Evolutionary conservation across 2,113 vertebrate genomes (phyloP).

Genomic region (Halcyon malimbica): DNA sequence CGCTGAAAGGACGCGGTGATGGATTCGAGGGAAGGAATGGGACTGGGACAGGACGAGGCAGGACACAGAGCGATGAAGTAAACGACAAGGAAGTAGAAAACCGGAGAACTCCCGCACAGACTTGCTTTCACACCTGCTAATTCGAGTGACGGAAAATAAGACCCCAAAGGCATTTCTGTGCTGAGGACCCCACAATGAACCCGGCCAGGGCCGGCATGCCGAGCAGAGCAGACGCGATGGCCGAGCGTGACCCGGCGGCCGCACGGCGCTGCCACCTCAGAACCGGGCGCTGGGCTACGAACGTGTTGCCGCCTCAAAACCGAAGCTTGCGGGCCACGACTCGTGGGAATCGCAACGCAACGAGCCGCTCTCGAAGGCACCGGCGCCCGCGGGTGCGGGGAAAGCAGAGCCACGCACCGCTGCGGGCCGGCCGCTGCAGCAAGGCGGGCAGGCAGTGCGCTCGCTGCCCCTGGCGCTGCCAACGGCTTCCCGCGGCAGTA

Average conservation of each 20-base stretch:
- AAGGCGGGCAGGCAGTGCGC: rapidly evolving
- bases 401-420: rapidly evolving
- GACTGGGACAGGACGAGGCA: background rate
- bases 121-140: background rate
- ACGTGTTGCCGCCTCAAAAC: no score
- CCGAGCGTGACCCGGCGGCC: rapidly evolving
- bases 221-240: background rate
- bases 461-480: rapidly evolving
- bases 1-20: background rate
- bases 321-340: rapidly evolving
- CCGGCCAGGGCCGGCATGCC: background rate
- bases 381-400: no score
- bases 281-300: background rate
- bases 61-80: background rate
- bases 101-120: background rate
- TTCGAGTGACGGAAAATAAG: background rate
- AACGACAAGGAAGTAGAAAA: background rate
- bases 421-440: background rate
- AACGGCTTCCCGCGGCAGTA: background rate
- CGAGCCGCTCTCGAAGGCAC: background rate
- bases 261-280: rapidly evolving
- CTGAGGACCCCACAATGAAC: background rate
- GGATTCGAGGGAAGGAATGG: background rate
- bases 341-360: background rate
- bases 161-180: background rate